Evolutionary conservation across 2,113 vertebrate genomes (phyloP).

Genomic region (cat (Felis catus)): DNA sequence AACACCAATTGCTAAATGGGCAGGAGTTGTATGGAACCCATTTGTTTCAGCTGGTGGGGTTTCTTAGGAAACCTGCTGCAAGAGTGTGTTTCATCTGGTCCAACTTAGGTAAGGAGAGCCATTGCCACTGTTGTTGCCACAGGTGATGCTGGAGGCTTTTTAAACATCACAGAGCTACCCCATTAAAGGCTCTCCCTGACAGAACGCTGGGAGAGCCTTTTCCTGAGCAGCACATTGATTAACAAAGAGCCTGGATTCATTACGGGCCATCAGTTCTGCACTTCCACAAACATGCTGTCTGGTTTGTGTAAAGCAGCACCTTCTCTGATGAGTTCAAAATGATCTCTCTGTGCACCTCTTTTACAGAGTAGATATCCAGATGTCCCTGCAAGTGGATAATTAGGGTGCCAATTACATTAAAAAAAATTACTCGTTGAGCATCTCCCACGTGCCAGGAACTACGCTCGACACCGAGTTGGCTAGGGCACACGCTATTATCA

Average conservation of each 20-base stretch:
- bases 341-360: neutral
- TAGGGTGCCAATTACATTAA: neutral
- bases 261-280: neutral
- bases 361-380: neutral
- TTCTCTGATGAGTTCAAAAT: conserved; percentile 19
- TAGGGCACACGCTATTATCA: neutral
- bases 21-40: neutral
- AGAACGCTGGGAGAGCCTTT: neutral
- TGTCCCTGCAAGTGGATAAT: neutral
- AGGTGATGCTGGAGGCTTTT: neutral
- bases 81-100: conserved; percentile 29
- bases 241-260: neutral
- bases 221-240: neutral
- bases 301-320: conserved; percentile 4
- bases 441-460: neutral
- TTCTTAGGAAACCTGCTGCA: neutral
- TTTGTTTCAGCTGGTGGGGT: neutral
- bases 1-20: neutral
- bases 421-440: neutral
- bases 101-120: neutral
- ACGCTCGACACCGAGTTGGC: neutral
- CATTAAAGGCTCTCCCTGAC: neutral
- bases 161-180: conserved; percentile 22
- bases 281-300: neutral
- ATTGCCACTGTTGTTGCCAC: neutral